phyloP scores from a whole-genome alignment of 2,888 invertebrate genomes.

The Eupithecia vulgata region DNA sequence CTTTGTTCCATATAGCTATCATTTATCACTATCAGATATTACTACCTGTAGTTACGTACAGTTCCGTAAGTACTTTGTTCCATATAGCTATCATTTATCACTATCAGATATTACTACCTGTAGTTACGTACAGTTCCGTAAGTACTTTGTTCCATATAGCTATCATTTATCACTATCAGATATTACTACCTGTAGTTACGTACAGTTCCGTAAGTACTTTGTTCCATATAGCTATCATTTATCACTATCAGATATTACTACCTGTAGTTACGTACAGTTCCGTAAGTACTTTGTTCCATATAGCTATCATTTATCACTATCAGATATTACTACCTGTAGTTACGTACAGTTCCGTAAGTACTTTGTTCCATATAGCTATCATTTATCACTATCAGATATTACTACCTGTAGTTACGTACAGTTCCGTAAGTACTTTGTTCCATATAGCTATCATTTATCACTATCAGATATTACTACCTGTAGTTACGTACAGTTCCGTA shows the following conservation, averaged over 20 bases:
- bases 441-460: too few species aligned
- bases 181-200: slow-evolving; percentile 69
- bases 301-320: too few species aligned
- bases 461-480: too few species aligned
- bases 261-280: slow-evolving; percentile 71
- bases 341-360: slow-evolving; percentile 71
- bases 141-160: slow-evolving; percentile 44
- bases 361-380: slow-evolving; percentile 1
- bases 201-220: slow-evolving; percentile 67
- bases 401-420: slow-evolving; percentile 71
- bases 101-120: too few species aligned
- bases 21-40: too few species aligned
- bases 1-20: slow-evolving; percentile 1
- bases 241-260: too few species aligned
- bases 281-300: slow-evolving; percentile 52
- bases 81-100: too few species aligned
- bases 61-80: slow-evolving; percentile 60
- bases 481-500: slow-evolving; percentile 71
- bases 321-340: slow-evolving; percentile 69
- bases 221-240: too few species aligned
- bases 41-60: slow-evolving; percentile 71
- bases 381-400: too few species aligned
- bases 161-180: too few species aligned
- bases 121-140: slow-evolving; percentile 71
- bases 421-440: slow-evolving; percentile 60